phyloP scores from a whole-genome alignment of 2,888 invertebrate species.

The Phyto melanocephala region DNA sequence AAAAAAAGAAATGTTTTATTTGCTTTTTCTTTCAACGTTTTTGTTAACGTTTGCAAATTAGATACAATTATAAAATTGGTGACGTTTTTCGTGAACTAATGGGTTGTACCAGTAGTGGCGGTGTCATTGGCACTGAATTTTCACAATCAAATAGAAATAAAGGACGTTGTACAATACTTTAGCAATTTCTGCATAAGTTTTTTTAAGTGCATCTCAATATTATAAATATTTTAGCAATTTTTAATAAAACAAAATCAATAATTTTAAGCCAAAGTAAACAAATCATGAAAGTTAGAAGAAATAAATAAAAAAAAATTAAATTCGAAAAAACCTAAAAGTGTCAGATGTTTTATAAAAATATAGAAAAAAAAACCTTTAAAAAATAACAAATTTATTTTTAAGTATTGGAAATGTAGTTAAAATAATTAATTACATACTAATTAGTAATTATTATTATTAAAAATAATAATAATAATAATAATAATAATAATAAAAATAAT shows the following conservation, averaged over 20 bases:
- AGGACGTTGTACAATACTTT: conserved; percentile 80
- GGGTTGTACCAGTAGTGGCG: conserved; percentile 77
- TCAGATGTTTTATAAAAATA: conserved; percentile 17
- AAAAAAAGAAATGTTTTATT: neutral
- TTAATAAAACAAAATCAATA: neutral
- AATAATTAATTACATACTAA: neutral
- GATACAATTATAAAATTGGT: conserved; percentile 79
- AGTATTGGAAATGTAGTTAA: conserved; percentile 8
- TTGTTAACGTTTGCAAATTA: conserved; percentile 51
- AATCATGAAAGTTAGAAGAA: neutral
- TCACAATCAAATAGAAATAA: conserved; percentile 79
- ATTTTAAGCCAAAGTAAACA: neutral
- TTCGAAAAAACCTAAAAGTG: neutral
- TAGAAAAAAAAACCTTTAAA: neutral
- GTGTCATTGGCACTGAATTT: conserved; percentile 76
- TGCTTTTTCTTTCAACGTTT: neutral
- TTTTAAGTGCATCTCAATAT: conserved; percentile 71
- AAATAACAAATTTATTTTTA: conserved; percentile 19
- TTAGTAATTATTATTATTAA: neutral
- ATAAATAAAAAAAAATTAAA: neutral
- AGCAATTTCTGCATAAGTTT: conserved; percentile 79
- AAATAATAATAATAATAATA: neutral
- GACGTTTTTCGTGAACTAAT: conserved; percentile 79
- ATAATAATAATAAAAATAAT: conserved; percentile 4
- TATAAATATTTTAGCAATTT: conserved; percentile 39